These are phyloP conservation scores for Rhea americana DNA, from an alignment of 2,113 vertebrate genomes.

Conservation along the genomic window DNA sequence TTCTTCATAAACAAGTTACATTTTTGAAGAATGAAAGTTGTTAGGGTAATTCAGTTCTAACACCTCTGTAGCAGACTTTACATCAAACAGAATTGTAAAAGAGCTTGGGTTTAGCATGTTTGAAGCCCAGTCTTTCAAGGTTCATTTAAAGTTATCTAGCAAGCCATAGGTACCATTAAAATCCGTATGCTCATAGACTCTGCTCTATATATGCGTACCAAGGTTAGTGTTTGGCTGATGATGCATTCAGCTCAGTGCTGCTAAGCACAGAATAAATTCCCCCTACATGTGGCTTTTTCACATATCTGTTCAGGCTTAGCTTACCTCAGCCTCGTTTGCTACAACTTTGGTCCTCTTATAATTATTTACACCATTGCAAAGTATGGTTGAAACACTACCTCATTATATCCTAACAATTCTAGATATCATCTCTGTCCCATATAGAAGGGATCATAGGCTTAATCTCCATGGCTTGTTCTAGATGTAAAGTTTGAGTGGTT, in stretches of 20 bases:
- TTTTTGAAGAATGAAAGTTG: background rate
- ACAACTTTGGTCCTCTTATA: background rate
- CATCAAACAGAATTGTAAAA: conserved; percentile 22
- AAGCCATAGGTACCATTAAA: background rate
- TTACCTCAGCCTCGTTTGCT: background rate
- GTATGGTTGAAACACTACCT: background rate
- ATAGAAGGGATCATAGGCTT: background rate
- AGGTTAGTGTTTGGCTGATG: background rate
- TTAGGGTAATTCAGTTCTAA: background rate
- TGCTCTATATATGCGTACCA: background rate
- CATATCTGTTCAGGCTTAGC: background rate
- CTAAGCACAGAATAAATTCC: background rate
- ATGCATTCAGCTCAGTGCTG: background rate
- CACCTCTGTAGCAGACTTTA: background rate
- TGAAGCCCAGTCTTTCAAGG: background rate
- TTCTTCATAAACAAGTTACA: background rate
- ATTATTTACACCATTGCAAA: background rate
- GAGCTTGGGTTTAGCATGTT: background rate
- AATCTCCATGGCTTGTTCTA: background rate
- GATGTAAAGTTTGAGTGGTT: background rate
- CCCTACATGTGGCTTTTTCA: background rate
- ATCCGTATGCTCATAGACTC: background rate
- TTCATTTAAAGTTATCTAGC: background rate
- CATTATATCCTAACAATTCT: background rate
- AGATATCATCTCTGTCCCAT: background rate